These are phyloP conservation scores for Entomyzon cyanotis DNA, from an alignment of 2,113 vertebrate genomes.

Conservation along the genomic window DNA sequence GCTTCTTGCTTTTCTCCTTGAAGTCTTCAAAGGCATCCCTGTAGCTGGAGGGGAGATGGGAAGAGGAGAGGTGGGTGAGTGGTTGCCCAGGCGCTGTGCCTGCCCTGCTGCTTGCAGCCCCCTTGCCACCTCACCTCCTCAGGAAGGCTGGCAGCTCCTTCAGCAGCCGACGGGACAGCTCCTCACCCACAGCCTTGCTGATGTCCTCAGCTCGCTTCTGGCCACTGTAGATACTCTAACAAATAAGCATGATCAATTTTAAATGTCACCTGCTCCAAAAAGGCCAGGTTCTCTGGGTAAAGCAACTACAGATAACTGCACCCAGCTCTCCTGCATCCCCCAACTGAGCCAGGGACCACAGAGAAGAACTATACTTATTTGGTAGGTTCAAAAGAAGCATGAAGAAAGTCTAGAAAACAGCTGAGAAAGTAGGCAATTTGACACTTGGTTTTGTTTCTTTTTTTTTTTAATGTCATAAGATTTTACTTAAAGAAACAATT, in stretches of 20 bases:
- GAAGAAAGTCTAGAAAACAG: neutral
- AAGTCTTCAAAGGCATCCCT: conserved; percentile 76
- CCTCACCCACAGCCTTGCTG: conserved; percentile 27
- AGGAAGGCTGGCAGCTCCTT: conserved; percentile 76
- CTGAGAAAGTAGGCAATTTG: neutral
- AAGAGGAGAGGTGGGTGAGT: neutral
- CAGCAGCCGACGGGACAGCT: conserved; percentile 59
- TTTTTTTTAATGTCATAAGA: neutral
- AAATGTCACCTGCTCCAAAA: neutral
- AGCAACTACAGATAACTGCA: neutral
- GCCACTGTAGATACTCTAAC: conserved; percentile 72
- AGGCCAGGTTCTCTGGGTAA: neutral
- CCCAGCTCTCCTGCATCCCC: neutral
- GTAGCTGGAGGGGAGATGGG: conserved; percentile 74
- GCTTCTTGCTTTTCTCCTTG: conserved; percentile 70
- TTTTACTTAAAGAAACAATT: neutral
- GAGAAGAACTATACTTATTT: neutral
- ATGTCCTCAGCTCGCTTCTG: conserved; percentile 66
- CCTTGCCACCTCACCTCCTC: conserved; percentile 69
- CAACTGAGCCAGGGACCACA: neutral
- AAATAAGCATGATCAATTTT: neutral
- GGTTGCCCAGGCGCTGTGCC: fast-evolving
- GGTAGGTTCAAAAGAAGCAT: neutral
- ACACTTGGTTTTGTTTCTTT: neutral
- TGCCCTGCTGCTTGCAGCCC: fast-evolving